These are phyloP conservation scores for Mastacembelus armatus DNA, from an alignment of 2,797 vertebrate genomes.

Conservation along the genomic window DNA sequence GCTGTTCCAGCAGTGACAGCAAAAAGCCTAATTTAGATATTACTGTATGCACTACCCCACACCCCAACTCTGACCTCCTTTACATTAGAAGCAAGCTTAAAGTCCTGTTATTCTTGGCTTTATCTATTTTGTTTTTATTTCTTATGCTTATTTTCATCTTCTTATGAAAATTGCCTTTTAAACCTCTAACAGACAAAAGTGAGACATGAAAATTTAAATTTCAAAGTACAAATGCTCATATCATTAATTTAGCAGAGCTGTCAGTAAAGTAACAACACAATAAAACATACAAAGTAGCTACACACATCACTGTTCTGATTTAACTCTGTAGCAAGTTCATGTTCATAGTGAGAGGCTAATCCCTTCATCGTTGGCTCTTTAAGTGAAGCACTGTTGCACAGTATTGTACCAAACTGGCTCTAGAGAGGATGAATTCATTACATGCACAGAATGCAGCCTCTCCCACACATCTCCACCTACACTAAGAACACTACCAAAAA, in stretches of 20 bases:
- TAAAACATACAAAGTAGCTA: slow-evolving; percentile 2
- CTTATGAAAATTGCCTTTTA: no score
- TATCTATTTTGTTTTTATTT: not conserved
- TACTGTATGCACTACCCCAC: no score
- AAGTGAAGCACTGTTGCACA: slow-evolving; percentile 59
- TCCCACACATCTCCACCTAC: slow-evolving; percentile 87
- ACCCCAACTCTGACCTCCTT: no score
- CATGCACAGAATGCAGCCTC: slow-evolving; percentile 82
- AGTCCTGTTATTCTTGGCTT: not conserved
- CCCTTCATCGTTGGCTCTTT: slow-evolving; percentile 57
- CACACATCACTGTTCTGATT: slow-evolving; percentile 22
- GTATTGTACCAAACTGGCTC: slow-evolving; percentile 70
- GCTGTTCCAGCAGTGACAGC: not conserved
- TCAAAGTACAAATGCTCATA: not conserved
- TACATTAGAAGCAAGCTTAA: not conserved
- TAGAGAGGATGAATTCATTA: slow-evolving; percentile 83
- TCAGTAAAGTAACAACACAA: slow-evolving; percentile 9
- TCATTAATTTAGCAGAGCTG: not conserved
- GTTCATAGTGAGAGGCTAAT: slow-evolving; percentile 45
- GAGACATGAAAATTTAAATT: not conserved
- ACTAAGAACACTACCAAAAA: slow-evolving; percentile 73
- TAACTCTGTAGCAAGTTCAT: slow-evolving; percentile 28
- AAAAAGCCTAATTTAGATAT: not conserved
- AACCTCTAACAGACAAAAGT: no score
- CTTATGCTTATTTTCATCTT: no score